Evolutionary conservation across 1,140 invertebrate species (phyloP), one percentile per base, ranked within the genome.

Genomic region (Pseudomyrmex flavicornis): DNA sequence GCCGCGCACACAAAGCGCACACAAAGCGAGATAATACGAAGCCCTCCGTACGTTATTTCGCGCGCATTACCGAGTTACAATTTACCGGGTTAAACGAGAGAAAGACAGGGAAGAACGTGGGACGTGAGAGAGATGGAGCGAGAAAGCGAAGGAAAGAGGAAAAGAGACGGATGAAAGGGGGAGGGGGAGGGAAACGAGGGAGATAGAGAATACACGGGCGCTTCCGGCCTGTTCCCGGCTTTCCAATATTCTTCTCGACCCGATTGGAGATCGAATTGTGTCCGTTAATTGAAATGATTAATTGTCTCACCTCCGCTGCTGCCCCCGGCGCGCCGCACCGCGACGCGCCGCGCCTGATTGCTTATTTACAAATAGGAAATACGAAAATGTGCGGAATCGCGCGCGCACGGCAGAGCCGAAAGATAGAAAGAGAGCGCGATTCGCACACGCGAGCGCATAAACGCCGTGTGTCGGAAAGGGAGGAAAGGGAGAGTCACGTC

Each of bases 361-460:
- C 93, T 94, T 94, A 94, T 94, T 94, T 94, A 93, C 94, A 94
- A 94, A 94, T 94, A 94, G 93, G 94, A 94, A 94, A 94, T 94
- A 93, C 92, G 94, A 94, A 94, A 94, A 94, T 93, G 93, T 91
- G 91, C 91, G 87, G 82, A 91, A 91, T 89, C 85, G 88, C 87
- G 76, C 74, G 85, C 76, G 72, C 35, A 35, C 35, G 5, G 35
- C 35, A 35, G 35, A 7, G 35, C 74, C 75, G 72, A 54, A 56
- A 62, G 52, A 44, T 44, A 13, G 48, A 13, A 54, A 75, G 79
- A 82, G 86, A 83, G 35, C 44, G 77, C 13, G 62, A 56, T 26
- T 56, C 63, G 63, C 56, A 44, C 56, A 44, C 52, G 63, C 70
- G 76, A 74, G 73, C 63, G 59, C 85, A 61, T 80, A 70, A 80